Evolutionary conservation across 2,797 vertebrate genomes (phyloP).

Genomic region (Calcarius lapponicus): DNA sequence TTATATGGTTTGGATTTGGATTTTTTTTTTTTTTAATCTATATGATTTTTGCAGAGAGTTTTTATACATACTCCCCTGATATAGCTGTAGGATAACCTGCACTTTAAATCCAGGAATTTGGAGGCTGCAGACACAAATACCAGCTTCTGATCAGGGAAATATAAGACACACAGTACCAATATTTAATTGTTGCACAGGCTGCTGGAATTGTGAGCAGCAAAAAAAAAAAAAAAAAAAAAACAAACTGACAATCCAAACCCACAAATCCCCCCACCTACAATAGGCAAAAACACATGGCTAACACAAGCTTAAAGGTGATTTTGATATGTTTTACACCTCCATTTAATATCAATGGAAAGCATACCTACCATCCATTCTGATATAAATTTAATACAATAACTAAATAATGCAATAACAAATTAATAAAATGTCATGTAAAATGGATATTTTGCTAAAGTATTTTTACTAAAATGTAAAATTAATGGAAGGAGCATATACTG

Average conservation of each 20-base stretch:
- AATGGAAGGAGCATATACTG: neutral
- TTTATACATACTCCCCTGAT: neutral
- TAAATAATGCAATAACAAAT: no score
- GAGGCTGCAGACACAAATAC: neutral
- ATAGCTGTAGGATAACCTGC: neutral
- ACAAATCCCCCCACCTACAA: neutral
- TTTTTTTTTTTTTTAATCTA: neutral
- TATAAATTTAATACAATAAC: neutral
- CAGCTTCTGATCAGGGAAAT: neutral
- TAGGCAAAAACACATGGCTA: neutral
- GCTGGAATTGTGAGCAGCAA: neutral
- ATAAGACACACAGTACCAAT: rapidly evolving
- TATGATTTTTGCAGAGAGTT: neutral
- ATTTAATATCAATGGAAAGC: neutral
- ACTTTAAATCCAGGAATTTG: neutral
- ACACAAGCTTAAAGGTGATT: neutral
- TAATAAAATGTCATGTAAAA: neutral
- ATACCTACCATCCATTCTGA: neutral
- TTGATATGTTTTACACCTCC: neutral
- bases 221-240: rapidly evolving
- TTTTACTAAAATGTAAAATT: neutral
- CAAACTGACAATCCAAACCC: neutral
- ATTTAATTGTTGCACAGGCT: neutral
- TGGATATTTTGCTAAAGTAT: neutral
- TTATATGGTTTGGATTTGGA: neutral